Percentiles rank a stretch among this genome's conserved stretches.
These are phyloP conservation scores for Ormyrus thymus DNA, from an alignment of 2,888 invertebrate genomes.

Conservation along the genomic window DNA sequence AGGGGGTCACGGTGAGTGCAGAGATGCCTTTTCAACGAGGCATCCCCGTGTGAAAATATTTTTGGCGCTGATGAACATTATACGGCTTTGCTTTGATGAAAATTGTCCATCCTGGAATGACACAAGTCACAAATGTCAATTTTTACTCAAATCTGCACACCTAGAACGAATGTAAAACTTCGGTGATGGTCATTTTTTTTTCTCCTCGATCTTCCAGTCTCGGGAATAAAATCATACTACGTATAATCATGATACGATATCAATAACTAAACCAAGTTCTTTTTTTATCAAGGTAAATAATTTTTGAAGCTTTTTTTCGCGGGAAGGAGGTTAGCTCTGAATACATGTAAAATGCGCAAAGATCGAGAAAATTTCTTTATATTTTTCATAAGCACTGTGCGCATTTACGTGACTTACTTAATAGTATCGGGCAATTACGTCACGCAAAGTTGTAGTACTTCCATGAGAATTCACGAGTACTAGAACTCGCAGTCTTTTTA, in stretches of 20 bases:
- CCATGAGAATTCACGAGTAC: too few relatives aligned
- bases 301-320: slow-evolving; percentile 29
- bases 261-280: slow-evolving; percentile 7
- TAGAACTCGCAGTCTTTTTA: too few relatives aligned
- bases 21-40: too few relatives aligned
- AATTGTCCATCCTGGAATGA: slow-evolving; percentile 86
- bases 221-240: slow-evolving; percentile 42
- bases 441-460: too few relatives aligned
- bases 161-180: slow-evolving; percentile 97
- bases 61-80: too few relatives aligned
- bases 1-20: slow-evolving; percentile 82
- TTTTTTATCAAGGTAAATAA: slow-evolving; percentile 33
- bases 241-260: too few relatives aligned
- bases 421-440: too few relatives aligned
- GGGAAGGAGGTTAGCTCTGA: slow-evolving; percentile 44
- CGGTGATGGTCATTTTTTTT: slow-evolving; percentile 89
- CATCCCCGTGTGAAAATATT: too few relatives aligned
- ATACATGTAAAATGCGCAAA: slow-evolving; percentile 44
- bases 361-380: neutral
- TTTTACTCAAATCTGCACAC: slow-evolving; percentile 97
- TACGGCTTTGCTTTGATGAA: too few relatives aligned
- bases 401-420: too few relatives aligned
- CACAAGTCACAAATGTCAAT: slow-evolving; percentile 69
- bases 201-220: neutral
- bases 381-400: too few relatives aligned